Evolutionary conservation across 2,888 invertebrate genomes (phyloP), one percentile per base, ranked within the genome.

Genomic region (Phoenoteleia sp.): DNA sequence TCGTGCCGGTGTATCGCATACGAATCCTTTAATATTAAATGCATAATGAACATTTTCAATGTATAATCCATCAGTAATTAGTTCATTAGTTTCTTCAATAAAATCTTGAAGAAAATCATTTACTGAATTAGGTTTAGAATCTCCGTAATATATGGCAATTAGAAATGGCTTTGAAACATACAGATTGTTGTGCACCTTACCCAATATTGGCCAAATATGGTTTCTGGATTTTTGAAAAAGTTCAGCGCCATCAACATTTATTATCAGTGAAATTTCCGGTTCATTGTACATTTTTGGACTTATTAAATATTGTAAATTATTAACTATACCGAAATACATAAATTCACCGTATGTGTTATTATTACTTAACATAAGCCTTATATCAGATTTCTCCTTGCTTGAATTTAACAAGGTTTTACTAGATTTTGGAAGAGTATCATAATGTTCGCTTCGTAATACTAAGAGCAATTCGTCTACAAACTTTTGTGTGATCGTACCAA

Each of bases 1-100:
- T 33, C 85, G 52, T 7, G 84, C 86, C n/a, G 81, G 85, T 15
- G 81, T 54, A 54, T 86, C 84, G 19, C 81, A 64, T 9, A 76
- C 62, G 29, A 85, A 19, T 0, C 56, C 79, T n/a, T 25, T 17
- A 7, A 86, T 42, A 45, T 60, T 64, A 29, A 86, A 64, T 5
- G 0, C 25, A 42, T 82, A 87, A 33, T 47, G 47, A 9, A 17
- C 36, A 29, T 62, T 29, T 0, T 17, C 2, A 74, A 85, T 77
- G 15, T 17, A 11, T 15, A 82, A 21, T 0, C 83, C 79, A 29
- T 67, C 23, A 17, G 2, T n/a, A 1, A 52, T 79, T 13, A 83
- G 36, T 17, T 29, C 6, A 13, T 39, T 47, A 25, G 54, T 47
- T 75, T 85, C 85, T 15, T 17, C 9, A 4, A 85, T 49, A 47